Base-by-base conservation (phyloP, 2,113 vertebrate species). In the Synchiropus splendidus region DNA sequence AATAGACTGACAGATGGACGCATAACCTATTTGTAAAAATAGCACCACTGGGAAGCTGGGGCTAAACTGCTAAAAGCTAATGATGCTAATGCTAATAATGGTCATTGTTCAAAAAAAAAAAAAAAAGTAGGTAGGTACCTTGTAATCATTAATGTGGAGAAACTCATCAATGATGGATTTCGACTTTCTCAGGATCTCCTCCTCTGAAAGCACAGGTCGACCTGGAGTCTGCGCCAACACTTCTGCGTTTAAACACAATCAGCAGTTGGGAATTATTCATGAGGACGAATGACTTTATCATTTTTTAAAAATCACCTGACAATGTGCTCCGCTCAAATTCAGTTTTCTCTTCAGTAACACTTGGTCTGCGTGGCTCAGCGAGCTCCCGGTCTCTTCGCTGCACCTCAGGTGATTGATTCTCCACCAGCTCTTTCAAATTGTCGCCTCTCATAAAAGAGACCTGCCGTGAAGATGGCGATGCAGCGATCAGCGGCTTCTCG, bases 161-260 rank as follows among this genome's bases (percentile, higher is more conserved):
- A 97, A 99, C 74, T 99, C 95, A 41, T 98, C 95, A 54, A 98
- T 92, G 64, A 99, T 97, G 54, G 94, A 85, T 77, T 83, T 92
- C 48, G 86, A 94, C 68, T 94, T 98, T 60, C 87, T 89, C 75
- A 91, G 91, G 21, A 93, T 76, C 61, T 94, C 91, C 37, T 92
- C 92, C 58, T 94, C 92, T 32, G 91, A 87, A 33, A 91, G 56
- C 0, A 58, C 60, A 35, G 87, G 67, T 72, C 83, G 89, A 47
- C 89, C 87, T 18, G 78, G 65, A 2, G 16, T 72, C 31, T 72
- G 78, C 46, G 75, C 49, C 42, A 70, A 41, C 44, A 75, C 75
- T 71, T 95, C 94, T 47, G 83, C 62, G 74, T 92, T 92, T 38
- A 27, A 27, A 27, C 21, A 27, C 4, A 8, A 27, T n/a, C n/a